phyloP scores from a whole-genome alignment of 2,797 vertebrate genomes.

The Ataeniobius toweri region DNA sequence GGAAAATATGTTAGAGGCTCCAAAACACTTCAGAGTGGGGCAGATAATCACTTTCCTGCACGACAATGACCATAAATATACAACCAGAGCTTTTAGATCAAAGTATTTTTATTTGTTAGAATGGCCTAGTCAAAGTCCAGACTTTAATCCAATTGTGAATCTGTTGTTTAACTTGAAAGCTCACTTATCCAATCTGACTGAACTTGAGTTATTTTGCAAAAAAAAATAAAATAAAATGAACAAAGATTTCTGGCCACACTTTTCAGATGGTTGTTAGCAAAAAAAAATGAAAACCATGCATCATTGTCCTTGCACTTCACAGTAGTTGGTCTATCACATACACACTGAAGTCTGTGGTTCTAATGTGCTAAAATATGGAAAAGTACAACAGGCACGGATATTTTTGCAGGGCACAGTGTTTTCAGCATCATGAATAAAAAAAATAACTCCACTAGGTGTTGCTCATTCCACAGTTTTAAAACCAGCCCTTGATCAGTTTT shows the following conservation, averaged over 20 bases:
- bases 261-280: too few species aligned
- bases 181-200: neutral
- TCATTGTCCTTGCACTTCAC: too few species aligned
- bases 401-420: constrained; percentile 19
- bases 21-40: neutral
- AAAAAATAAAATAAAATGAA: too few species aligned
- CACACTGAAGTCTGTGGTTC: neutral
- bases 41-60: neutral
- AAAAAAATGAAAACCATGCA: too few species aligned
- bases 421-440: constrained; percentile 33
- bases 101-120: too few species aligned
- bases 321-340: too few species aligned
- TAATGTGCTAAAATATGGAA: neutral
- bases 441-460: constrained; percentile 64
- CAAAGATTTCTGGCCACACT: too few species aligned
- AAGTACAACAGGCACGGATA: neutral
- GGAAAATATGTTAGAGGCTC: neutral
- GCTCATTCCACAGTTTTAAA: constrained; percentile 61
- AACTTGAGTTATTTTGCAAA: neutral
- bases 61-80: too few species aligned
- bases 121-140: too few species aligned
- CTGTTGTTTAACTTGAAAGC: neutral
- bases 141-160: neutral
- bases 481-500: constrained; percentile 24
- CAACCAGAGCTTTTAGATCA: too few species aligned